Evolutionary conservation across 2,113 vertebrate species (phyloP), one percentile per base, ranked within the genome.

Genomic region (Microcebus murinus): DNA sequence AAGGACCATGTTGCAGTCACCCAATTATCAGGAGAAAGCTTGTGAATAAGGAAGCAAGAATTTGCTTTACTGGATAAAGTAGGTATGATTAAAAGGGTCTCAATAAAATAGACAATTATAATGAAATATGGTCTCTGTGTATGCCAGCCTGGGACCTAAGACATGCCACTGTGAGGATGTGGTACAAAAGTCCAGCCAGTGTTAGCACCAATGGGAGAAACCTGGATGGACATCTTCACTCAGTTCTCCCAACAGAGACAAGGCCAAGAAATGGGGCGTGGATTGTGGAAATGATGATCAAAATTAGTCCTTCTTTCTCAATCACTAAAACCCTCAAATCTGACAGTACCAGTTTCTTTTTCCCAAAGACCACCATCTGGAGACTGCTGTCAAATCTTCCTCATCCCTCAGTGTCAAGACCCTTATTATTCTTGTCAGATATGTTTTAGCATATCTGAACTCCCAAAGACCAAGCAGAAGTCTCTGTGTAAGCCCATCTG

Each of bases 31-130:
- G 55, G 23, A 90, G n/a, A 83, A 81, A 82, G 21, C 23, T 87
- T 96, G 63, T 29, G 13, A 92, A 76, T 36, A 92, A 95, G 25
- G 36, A 96, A 73, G 29, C 23, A 82, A 91, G 45, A 55, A 79
- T 45, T 91, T 94, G 25, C 50, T 13, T 76, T 39, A 29, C 17
- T 57, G 4, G 21, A 15, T n/a, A 70, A 84, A 31, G 80, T 15
- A 71, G 23, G 14, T 18, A 57, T 77, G 18, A 89, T 71, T 76
- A 52, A 68, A 95, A 96, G 13, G 21, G 7, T 27, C 70, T 70
- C 27, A 13, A 50, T 61, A 67, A 90, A 94, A 63, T 4, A 76
- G 52, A 45, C 48, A 55, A 15, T 70, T 39, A 76, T 27, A 74
- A 36, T 68, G 39, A 92, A 48, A 85, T 63, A 36, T 12, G 29